Evolutionary conservation across 2,113 vertebrate species (phyloP), one percentile per base, ranked within the genome.

Genomic region (Coptodon rendalli): DNA sequence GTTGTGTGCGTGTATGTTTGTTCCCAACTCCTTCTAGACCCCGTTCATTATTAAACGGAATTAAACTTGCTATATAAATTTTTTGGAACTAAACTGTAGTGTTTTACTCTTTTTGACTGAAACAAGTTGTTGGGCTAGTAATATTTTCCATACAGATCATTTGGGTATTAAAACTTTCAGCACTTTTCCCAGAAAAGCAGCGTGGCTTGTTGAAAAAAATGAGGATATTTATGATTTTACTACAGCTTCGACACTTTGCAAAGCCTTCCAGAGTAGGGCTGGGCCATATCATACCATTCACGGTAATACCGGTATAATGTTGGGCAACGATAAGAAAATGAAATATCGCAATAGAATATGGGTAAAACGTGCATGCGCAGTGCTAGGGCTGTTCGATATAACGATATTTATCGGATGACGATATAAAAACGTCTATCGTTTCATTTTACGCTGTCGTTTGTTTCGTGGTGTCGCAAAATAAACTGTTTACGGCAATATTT

Each of bases 281-380:
- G 57, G 29, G 5, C 29, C 29, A 61, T 61, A 61, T 61, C 29
- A 61, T 61, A 34, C 57, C 8, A 19, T 61, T 61, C 57, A 61
- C 8, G 5, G 57, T 61, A 34, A 0, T 61, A 61, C 1, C 5
- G 5, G 29, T 61, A 10, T 31, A 34, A 19, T 61, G 29, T 61
- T 61, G 57, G 29, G 29, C 14, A 61, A 61, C 29, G 8, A 61
- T 34, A 61, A 6, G 27, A 61, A 61, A 61, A 61, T 61, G 2
- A 61, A 61, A 34, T 61, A 17, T 61, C 2, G 14, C 0, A 1
- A 61, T 61, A 61, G 57, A 61, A 61, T 61, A 61, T 31, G 57
- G 57, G 27, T 17, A 61, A 61, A 61, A 17, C 2, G 14, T 2
- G 3, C 57, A 31, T 61, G 57, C 0, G 2, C 27, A 31, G 57